These are phyloP conservation scores for Saturnia japonica DNA, from an alignment of 2,888 invertebrate genomes.

Conservation along the genomic window DNA sequence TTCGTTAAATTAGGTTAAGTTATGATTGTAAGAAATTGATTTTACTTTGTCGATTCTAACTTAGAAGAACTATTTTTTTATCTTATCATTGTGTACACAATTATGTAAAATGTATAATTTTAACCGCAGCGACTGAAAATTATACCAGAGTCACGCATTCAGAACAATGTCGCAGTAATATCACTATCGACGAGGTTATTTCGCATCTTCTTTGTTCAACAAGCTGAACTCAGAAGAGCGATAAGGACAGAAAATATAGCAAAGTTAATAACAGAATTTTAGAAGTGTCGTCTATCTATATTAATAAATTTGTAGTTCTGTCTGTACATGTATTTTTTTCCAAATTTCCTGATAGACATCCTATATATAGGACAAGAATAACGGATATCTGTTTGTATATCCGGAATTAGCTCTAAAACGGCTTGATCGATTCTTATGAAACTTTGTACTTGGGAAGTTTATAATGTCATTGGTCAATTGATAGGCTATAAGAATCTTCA, in stretches of 20 bases:
- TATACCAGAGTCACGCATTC: slow-evolving; percentile 6
- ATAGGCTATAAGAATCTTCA: too few relatives aligned
- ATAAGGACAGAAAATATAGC: not conserved
- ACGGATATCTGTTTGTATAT: too few relatives aligned
- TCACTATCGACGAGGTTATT: not conserved
- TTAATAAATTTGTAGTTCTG: too few relatives aligned
- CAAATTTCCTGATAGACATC: too few relatives aligned
- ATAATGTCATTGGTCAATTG: too few relatives aligned
- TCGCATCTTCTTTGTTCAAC: not conserved
- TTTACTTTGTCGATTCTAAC: not conserved
- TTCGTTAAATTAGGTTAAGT: not conserved
- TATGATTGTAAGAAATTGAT: not conserved
- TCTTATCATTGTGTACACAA: slow-evolving; percentile 3
- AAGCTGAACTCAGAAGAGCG: not conserved
- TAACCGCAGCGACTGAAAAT: not conserved
- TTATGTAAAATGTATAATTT: slow-evolving; percentile 2
- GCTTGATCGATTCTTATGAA: too few relatives aligned
- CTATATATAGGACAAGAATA: too few relatives aligned
- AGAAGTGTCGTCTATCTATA: not conserved
- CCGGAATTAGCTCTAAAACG: too few relatives aligned
- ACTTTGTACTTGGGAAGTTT: too few relatives aligned
- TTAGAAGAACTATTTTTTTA: not conserved
- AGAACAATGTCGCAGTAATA: not conserved
- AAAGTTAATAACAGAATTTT: not conserved
- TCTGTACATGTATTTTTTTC: too few relatives aligned